phyloP scores from a whole-genome alignment of 2,797 vertebrate genomes.

The Enteromius unitaeniatus region DNA sequence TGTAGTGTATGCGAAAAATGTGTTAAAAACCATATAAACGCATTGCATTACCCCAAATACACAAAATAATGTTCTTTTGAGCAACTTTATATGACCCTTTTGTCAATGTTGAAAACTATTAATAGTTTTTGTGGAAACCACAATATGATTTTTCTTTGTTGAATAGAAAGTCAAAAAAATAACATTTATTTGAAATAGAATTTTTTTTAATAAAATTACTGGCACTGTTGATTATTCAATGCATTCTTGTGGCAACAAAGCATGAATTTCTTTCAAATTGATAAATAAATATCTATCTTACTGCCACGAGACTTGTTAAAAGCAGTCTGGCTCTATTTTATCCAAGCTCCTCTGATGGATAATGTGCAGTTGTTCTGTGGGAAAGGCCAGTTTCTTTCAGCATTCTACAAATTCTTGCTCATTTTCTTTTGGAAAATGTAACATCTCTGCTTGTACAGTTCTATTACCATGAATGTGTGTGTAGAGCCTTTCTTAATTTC shows the following conservation, averaged over 20 bases:
- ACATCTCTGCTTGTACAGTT: constrained; percentile 27
- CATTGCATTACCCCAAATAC: no score
- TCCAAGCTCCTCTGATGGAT: background rate
- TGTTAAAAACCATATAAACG: no score
- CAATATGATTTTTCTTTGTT: background rate
- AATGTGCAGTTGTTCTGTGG: constrained; percentile 18
- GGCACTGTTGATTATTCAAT: background rate
- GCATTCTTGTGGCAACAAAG: background rate
- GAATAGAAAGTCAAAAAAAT: background rate
- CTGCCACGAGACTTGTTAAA: no score
- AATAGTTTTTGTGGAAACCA: background rate
- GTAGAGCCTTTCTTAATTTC: constrained; percentile 46
- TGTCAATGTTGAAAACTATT: no score
- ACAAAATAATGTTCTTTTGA: no score
- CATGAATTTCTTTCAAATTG: background rate
- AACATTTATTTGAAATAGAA: background rate
- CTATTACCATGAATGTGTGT: constrained; percentile 42
- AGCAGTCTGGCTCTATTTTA: background rate
- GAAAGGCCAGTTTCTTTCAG: background rate
- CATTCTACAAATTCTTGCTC: constrained; percentile 36
- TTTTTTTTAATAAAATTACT: background rate
- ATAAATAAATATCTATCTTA: background rate
- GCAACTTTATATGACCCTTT: no score
- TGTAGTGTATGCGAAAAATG: no score
- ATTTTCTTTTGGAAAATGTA: constrained; percentile 45